Evolutionary conservation across 2,113 vertebrate species (phyloP).

Genomic region (Bubo bubo): DNA sequence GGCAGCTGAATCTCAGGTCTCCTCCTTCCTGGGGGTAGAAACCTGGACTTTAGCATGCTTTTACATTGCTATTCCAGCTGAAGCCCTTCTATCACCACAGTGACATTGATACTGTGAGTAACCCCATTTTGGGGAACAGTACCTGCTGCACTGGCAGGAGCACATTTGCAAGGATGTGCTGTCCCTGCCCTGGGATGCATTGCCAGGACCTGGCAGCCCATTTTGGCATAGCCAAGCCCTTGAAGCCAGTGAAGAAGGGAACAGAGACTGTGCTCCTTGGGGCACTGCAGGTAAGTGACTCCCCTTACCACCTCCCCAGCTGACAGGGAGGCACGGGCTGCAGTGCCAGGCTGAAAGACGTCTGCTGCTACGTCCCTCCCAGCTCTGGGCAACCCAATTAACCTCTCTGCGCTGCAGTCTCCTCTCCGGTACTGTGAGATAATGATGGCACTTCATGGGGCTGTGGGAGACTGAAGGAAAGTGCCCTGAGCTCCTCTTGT

Average conservation of each 20-base stretch:
- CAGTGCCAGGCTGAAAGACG: not conserved
- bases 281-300: not conserved
- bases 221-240: not conserved
- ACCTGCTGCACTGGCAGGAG: not conserved
- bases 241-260: not conserved
- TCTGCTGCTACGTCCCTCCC: not conserved
- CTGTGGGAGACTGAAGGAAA: not conserved
- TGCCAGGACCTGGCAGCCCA: not conserved
- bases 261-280: not conserved
- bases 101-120: not conserved
- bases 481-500: not conserved
- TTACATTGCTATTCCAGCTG: not conserved
- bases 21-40: not conserved
- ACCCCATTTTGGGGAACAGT: not conserved
- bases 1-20: not conserved
- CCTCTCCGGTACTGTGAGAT: not conserved
- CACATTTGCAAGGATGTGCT: not conserved
- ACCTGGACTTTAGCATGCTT: not conserved
- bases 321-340: not conserved
- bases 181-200: not conserved
- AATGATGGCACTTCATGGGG: not conserved
- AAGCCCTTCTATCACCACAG: not conserved
- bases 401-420: slow-evolving; percentile 9
- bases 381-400: slow-evolving; percentile 33
- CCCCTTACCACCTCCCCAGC: not conserved